Conservation (phyloP, 2,888 invertebrate genomes). For the Folsomia manolachei region DNA sequence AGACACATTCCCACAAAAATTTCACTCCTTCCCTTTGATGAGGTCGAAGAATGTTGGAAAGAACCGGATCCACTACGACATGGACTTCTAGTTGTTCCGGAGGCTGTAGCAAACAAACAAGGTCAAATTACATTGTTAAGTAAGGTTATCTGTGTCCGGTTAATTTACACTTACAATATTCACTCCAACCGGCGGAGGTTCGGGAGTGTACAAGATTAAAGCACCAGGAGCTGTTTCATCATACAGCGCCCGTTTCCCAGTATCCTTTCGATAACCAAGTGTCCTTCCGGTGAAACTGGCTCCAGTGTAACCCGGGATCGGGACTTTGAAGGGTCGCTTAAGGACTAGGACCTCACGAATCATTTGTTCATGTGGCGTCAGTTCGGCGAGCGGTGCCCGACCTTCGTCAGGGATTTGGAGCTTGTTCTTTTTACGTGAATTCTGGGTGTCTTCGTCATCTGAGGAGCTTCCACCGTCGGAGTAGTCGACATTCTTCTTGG, state of each 20-base stretch:
- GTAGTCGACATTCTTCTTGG: background rate
- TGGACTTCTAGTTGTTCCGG: conserved; percentile 70
- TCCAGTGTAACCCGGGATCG: conserved; percentile 82
- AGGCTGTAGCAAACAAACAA: too few species aligned
- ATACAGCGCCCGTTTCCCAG: conserved; percentile 69
- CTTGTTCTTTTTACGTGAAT: too few species aligned
- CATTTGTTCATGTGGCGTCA: conserved; percentile 65
- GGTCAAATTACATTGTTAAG: background rate
- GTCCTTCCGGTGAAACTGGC: conserved; percentile 66
- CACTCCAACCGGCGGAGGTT: conserved; percentile 64
- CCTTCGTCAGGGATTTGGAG: background rate
- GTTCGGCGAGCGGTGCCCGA: conserved; percentile 30
- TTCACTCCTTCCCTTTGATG: conserved; percentile 99
- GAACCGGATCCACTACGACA: conserved; percentile 92
- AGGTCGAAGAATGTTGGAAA: conserved; percentile 85
- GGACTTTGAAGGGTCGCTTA: conserved; percentile 84
- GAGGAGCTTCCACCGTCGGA: conserved; percentile 3
- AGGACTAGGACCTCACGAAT: conserved; percentile 70
- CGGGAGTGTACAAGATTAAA: conserved; percentile 80
- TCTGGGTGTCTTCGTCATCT: conserved; percentile 11
- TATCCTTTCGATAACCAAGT: conserved; percentile 71
- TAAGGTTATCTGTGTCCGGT: background rate
- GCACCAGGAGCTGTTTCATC: conserved; percentile 92
- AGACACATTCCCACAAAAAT: conserved; percentile 99
- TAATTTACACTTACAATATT: background rate